Evolutionary conservation across 2,113 vertebrate species (phyloP).

Genomic region (Festucalex cinctus): DNA sequence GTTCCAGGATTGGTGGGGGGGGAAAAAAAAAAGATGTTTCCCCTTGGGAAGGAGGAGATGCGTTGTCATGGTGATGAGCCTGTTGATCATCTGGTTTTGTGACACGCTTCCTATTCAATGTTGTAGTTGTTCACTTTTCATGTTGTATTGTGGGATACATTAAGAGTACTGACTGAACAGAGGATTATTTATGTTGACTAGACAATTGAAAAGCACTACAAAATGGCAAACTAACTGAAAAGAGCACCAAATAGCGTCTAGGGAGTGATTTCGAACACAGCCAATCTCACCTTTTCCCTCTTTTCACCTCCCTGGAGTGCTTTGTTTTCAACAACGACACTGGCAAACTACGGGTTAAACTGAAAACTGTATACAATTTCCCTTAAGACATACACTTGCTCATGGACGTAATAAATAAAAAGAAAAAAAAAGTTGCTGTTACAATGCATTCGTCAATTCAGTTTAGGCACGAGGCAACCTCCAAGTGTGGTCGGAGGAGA

Average conservation of each 20-base stretch:
- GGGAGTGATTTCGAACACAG: conserved; percentile 1
- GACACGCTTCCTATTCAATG: neutral
- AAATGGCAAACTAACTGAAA: neutral
- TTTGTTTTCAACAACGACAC: conserved; percentile 35
- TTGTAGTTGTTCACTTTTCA: no score
- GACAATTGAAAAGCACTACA: neutral
- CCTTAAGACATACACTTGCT: conserved; percentile 92
- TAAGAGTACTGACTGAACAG: neutral
- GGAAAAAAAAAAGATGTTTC: no score
- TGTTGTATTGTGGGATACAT: neutral
- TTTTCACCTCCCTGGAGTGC: conserved; percentile 39
- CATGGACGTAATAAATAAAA: conserved; percentile 97
- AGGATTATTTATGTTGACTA: neutral
- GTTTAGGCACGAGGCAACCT: conserved; percentile 99
- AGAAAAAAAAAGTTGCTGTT: conserved; percentile 81
- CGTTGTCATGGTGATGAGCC: no score
- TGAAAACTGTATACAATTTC: conserved; percentile 83
- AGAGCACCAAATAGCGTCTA: neutral
- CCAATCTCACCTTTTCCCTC: conserved; percentile 16
- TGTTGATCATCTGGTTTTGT: neutral
- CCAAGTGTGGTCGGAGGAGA: conserved; percentile 85
- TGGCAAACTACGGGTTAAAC: conserved; percentile 77
- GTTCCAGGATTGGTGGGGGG: no score
- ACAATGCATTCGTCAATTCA: conserved; percentile 99
- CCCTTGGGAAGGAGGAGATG: no score